phyloP scores from a whole-genome alignment of 2,888 invertebrate species.

The Heliothis peltigera region DNA sequence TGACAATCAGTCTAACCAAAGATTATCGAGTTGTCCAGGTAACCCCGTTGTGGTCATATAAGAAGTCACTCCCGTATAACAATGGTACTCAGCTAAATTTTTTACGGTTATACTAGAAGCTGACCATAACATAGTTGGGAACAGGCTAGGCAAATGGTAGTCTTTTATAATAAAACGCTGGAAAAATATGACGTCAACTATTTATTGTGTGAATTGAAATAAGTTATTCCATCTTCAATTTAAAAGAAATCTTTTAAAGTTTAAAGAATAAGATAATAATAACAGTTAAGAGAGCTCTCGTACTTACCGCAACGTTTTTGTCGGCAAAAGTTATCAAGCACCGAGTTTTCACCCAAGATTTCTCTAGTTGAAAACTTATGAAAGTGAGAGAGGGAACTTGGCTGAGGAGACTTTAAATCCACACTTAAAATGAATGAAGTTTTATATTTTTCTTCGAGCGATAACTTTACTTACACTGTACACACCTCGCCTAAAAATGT shows the following conservation, averaged over 20 bases:
- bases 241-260: background rate
- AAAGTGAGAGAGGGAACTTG: slow-evolving; percentile 14
- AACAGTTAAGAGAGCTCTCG: background rate
- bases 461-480: background rate
- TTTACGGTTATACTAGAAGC: no score
- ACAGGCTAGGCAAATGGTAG: background rate
- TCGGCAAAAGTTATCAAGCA: slow-evolving; percentile 13
- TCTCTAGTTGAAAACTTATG: slow-evolving; percentile 22
- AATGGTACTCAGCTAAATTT: no score
- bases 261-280: background rate
- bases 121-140: no score
- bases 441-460: slow-evolving; percentile 10
- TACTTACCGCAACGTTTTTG: slow-evolving; percentile 9
- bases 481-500: background rate
- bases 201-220: no score
- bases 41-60: no score
- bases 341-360: slow-evolving; percentile 22
- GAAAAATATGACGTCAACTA: no score
- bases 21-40: no score
- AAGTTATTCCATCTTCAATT: no score
- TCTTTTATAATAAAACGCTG: no score
- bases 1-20: no score
- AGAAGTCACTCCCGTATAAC: no score
- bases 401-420: slow-evolving; percentile 24
- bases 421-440: slow-evolving; percentile 21